These are phyloP conservation scores for Catostomus latipinnis DNA, from an alignment of 2,797 vertebrate genomes.

Conservation along the genomic window DNA sequence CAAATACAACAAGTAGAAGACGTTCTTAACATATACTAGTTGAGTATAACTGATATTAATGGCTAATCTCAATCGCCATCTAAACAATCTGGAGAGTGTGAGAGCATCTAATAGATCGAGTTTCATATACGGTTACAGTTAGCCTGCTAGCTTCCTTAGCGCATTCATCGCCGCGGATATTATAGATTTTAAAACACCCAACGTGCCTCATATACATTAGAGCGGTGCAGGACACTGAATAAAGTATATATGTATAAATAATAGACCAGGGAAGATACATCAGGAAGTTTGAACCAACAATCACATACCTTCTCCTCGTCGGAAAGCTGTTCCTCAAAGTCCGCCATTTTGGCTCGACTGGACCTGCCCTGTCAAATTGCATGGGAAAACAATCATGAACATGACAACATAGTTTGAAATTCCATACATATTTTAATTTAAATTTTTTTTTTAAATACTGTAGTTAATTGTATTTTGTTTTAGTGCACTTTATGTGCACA, in stretches of 20 bases:
- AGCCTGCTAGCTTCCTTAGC: constrained; percentile 44
- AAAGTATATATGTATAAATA: background rate
- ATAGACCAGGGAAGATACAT: background rate
- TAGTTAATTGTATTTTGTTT: too few relatives aligned
- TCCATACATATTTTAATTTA: too few relatives aligned
- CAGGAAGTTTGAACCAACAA: constrained; percentile 21
- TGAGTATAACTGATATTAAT: background rate
- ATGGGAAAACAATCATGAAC: constrained; percentile 47
- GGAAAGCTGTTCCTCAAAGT: constrained; percentile 87
- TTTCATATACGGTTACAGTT: constrained; percentile 30
- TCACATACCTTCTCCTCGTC: constrained; percentile 91
- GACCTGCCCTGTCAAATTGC: constrained; percentile 60
- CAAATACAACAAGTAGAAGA: background rate
- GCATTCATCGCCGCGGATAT: background rate
- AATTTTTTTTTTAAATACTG: too few relatives aligned
- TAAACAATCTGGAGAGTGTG: background rate
- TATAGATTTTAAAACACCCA: background rate
- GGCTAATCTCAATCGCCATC: background rate
- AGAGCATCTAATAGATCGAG: constrained; percentile 29
- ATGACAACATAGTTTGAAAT: too few relatives aligned
- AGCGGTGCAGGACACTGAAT: background rate
- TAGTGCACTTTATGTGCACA: too few relatives aligned
- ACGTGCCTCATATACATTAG: background rate
- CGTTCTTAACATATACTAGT: too few relatives aligned
- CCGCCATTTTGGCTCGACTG: constrained; percentile 88